Evolutionary conservation across 1,140 invertebrate species (phyloP), one percentile per base, ranked within the genome.

Genomic region (Hylaeus volcanicus): DNA sequence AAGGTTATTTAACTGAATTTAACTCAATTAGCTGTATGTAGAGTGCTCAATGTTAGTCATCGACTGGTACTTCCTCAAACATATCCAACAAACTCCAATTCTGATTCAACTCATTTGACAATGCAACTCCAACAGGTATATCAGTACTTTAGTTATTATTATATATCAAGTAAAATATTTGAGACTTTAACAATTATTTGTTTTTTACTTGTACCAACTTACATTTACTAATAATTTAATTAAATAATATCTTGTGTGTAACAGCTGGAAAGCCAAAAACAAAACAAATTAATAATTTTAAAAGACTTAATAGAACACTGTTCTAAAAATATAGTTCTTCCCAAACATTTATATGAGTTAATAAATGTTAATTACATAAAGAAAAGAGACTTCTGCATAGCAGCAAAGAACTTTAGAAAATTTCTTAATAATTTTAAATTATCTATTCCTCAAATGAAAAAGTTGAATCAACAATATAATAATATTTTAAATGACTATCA

Each of bases 361-460:
- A 65, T 88, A 51, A 77, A 88, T n/a, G 80, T 86, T 68, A 66
- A 86, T 43, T 56, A 37, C 43, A 66, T 65, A 11, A 88, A 65
- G 39, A 85, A 70, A 60, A 83, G 84, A 51, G 86, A 90, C 55
- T 86, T 89, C 39, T 64, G 60, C 3, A 65, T 79, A 6, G 88
- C 88, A 9, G 66, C 85, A 3, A 81, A 71, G 26, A 90, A 90
- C 65, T 90, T 88, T 55, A 85, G 84, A 65, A 79, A 83, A 37
- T 81, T 88, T 48, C 79, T 90, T 6, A 61, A 79, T 37, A 81
- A 80, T 41, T 79, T 77, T 1, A 87, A 65, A 60, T 65, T 88
- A 39, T 82, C 82, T 37, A 14, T 84, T 2, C 74, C 77, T 6
- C 87, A 88, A 75, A 77, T 90, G 58, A 74, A 87, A 12, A 88